Evolutionary conservation across 2,113 vertebrate genomes (phyloP), one percentile per base, ranked within the genome.

Genomic region (Chionis minor): DNA sequence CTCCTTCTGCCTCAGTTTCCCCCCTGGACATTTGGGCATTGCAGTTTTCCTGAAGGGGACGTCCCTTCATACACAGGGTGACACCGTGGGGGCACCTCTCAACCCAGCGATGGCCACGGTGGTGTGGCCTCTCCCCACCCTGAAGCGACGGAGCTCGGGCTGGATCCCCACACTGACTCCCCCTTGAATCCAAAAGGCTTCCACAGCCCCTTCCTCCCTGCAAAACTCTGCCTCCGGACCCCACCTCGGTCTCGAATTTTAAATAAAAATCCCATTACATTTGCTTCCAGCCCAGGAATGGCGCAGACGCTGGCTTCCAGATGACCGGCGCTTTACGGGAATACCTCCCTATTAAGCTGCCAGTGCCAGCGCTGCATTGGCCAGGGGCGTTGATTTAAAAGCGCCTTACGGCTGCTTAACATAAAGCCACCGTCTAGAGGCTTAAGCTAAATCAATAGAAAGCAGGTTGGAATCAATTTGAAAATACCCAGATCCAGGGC

Each of bases 361-460:
- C 42, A 5, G 58, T 47, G 75, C 81, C 90, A 62, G 72, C 11
- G 2, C 61, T 45, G 66, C 67, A 0, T 90, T 62, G 90, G 92
- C 86, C 33, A 3, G 18, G 42, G 73, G 42, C 4, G 16, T 47
- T 90, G 86, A 92, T 96, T 90, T 92, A 90, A 92, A 86, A 88
- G 74, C 28, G 1, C 61, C 86, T 86, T 14, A 33, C 3, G 47
- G 86, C 90, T 70, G 83, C 55, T 86, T 30, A 32, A 65, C 40
- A 16, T 26, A 30, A 93, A 80, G 62, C 16, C 3, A 14, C 47
- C 51, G 20, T 42, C 62, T 33, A 26, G 62, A 4, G 12, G 12
- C 86, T 78, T 45, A 12, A 71, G 56, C 30, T 27, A 17, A 69
- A 86, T 92, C 94, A 24, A 70, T 79, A 32, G 71, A 49, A 44